Base-by-base conservation (phyloP, 1,140 invertebrate genomes). In the Monomorium pharaonis region DNA sequence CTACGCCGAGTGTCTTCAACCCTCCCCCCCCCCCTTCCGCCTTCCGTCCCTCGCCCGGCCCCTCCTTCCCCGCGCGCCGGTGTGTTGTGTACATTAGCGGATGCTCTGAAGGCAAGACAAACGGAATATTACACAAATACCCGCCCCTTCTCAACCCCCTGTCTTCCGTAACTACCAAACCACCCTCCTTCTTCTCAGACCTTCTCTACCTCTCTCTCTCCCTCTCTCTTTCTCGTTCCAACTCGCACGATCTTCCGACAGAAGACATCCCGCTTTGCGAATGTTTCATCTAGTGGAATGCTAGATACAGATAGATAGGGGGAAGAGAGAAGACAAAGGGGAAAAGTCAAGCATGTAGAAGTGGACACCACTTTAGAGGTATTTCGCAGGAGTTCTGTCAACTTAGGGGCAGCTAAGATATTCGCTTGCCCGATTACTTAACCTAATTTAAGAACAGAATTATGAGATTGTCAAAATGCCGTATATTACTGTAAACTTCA, bases 81-180 rank as follows among this genome's bases (percentile, higher is more conserved):
- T 92, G 92, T 92, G 93, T 94, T 95, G 93, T 95, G 93, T 95
- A 94, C 95, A 95, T 95, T 95, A 95, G 94, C 92, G 92, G 92
- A 94, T 94, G 92, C 93, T 94, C 93, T 93, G 92, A 93, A 94
- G 94, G 92, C 94, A 95, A 95, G 95, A 95, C 95, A 95, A 95
- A 94, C 95, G 95, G 94, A 95, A 95, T 95, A 95, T 95, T 95
- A 95, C 94, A 94, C 94, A 95, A 95, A 95, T 95, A 95, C 92
- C 91, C 92, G 75, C 74, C 88, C 91, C 90, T 88, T 75, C n/a
- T n/a, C 86, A 51, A 81, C 84, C 76, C 89, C 88, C 81, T 89
- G 84, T 76, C 86, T 89, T 89, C 67, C 67, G 56, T 84, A 78
- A 84, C 88, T 89, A 87, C 78, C 88, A 78, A 86, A 87, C 84